These are phyloP conservation scores for Suncus etruscus DNA, from an alignment of 2,113 vertebrate species.

Conservation along the genomic window DNA sequence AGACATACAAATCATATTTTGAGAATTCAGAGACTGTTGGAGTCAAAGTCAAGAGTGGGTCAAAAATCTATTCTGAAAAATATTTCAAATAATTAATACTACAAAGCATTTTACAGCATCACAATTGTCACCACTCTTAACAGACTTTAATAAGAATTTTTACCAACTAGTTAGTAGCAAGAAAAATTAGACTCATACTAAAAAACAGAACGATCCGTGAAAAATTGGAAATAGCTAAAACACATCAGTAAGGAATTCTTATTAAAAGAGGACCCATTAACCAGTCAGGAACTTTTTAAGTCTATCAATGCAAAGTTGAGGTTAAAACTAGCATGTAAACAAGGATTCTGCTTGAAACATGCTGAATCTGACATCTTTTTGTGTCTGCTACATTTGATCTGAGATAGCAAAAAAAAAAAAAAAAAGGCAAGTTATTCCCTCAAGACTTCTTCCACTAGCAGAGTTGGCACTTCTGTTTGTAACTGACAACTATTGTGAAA, in stretches of 20 bases:
- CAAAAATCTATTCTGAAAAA: too few relatives aligned
- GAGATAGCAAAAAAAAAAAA: constrained; percentile 8
- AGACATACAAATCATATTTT: background rate
- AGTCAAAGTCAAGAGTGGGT: background rate
- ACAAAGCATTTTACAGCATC: background rate
- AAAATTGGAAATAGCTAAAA: background rate
- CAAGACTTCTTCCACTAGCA: background rate
- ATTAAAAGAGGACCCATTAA: constrained; percentile 45
- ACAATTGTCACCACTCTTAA: background rate
- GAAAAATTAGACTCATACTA: background rate
- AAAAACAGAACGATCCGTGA: background rate
- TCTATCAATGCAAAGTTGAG: constrained; percentile 66
- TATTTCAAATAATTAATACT: background rate
- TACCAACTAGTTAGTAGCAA: background rate
- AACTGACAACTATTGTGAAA: constrained; percentile 19
- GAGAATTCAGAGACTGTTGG: background rate
- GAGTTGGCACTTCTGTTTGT: background rate
- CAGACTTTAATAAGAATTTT: constrained; percentile 14
- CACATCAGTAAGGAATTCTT: background rate
- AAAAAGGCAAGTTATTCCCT: background rate
- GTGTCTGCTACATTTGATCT: constrained; percentile 36
- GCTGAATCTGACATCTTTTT: constrained; percentile 47
- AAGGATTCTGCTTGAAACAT: background rate
- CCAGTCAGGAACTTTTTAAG: constrained; percentile 48
- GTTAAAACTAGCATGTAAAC: constrained; percentile 57